These are phyloP conservation scores for Chrysemys picta DNA, from an alignment of 2,113 vertebrate genomes.

Conservation along the genomic window DNA sequence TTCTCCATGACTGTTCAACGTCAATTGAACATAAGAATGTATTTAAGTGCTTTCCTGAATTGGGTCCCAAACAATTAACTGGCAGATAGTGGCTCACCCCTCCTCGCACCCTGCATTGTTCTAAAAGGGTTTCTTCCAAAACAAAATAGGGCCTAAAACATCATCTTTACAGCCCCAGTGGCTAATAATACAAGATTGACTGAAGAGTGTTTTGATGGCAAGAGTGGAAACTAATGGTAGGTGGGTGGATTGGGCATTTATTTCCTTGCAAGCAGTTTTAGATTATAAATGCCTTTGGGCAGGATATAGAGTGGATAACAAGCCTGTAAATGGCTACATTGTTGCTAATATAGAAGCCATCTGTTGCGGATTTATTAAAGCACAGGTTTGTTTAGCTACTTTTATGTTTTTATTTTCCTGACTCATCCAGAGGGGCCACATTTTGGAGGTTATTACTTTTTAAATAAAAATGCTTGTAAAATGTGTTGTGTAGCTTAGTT, in stretches of 20 bases:
- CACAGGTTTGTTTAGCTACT: not conserved
- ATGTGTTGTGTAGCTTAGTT: not conserved
- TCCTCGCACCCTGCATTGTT: not conserved
- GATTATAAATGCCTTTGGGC: not conserved
- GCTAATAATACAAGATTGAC: not conserved
- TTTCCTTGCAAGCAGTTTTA: conserved; percentile 36
- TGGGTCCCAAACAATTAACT: not conserved
- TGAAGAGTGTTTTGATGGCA: conserved; percentile 27
- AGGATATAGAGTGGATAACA: not conserved
- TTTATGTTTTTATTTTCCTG: conserved; percentile 35
- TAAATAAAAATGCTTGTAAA: conserved; percentile 14
- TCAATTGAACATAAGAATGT: not conserved
- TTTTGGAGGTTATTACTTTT: not conserved
- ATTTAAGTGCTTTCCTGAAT: not conserved
- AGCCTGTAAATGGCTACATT: not conserved
- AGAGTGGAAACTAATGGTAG: not conserved
- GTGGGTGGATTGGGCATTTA: not conserved
- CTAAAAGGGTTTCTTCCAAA: not conserved
- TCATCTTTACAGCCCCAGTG: not conserved
- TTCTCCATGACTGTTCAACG: not conserved
- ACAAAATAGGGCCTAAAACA: not conserved
- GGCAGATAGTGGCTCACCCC: not conserved
- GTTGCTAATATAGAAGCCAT: not conserved
- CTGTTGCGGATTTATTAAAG: not conserved
- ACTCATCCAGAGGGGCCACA: not conserved